Conservation (phyloP, 2,888 invertebrate genomes). For the Labia minor region DNA sequence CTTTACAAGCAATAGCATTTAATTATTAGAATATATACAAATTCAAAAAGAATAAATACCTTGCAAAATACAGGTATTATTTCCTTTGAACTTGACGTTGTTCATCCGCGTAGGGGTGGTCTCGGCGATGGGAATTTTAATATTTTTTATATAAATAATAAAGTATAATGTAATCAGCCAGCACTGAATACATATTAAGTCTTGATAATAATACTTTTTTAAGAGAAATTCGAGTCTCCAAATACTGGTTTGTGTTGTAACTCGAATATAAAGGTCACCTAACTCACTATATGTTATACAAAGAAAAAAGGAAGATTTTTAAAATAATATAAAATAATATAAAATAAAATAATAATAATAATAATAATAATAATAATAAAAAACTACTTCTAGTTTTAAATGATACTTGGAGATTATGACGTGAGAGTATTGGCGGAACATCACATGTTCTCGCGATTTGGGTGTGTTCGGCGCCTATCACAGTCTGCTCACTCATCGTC, state of each 20-base stretch:
- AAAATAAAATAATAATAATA: too few species aligned
- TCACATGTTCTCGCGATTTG: not conserved
- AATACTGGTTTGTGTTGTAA: conserved; percentile 1
- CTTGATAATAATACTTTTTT: conserved; percentile 1
- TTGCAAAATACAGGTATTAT: too few species aligned
- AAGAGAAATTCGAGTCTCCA: not conserved
- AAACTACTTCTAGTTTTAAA: not conserved
- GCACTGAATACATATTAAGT: not conserved
- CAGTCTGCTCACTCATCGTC: conserved; percentile 16
- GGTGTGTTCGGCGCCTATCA: conserved; percentile 17
- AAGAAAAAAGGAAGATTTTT: conserved; percentile 4
- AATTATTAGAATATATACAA: not conserved
- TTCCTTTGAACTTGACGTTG: not conserved
- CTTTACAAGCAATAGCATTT: conserved; percentile 19
- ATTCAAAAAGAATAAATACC: too few species aligned
- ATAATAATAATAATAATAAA: too few species aligned
- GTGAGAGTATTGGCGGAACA: conserved; percentile 5
- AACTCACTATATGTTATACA: not conserved
- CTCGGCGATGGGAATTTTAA: not conserved
- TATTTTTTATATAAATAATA: conserved; percentile 3
- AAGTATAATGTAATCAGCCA: not conserved
- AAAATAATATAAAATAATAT: too few species aligned
- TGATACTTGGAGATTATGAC: not conserved
- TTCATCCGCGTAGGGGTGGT: not conserved
- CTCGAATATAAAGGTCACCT: not conserved